Conservation (phyloP, 2,888 invertebrate genomes). For the Apodemia duryi region DNA sequence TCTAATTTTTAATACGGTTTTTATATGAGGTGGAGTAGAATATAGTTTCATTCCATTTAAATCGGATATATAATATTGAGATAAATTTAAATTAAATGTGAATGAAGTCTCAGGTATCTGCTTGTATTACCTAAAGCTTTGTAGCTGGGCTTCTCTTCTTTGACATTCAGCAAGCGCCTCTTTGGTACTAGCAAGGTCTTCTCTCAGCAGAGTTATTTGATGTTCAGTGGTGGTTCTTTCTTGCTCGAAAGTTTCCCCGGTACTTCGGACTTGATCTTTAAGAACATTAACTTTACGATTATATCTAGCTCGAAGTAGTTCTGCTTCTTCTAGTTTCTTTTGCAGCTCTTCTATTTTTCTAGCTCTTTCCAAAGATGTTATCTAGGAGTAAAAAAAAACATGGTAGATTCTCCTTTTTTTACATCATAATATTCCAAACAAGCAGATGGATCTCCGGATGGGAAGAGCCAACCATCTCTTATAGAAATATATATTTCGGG, state of each 20-base stretch:
- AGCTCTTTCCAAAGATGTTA: slow-evolving; percentile 89
- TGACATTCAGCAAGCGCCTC: slow-evolving; percentile 86
- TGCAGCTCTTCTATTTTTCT: slow-evolving; percentile 91
- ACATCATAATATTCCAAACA: no score
- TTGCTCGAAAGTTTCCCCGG: slow-evolving; percentile 83
- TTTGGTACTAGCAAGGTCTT: slow-evolving; percentile 87
- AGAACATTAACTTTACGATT: slow-evolving; percentile 84
- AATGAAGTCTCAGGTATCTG: not conserved
- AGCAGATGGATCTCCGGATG: no score
- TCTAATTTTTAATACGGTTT: no score
- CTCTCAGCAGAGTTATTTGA: slow-evolving; percentile 84
- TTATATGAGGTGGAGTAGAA: no score
- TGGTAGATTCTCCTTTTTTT: no score
- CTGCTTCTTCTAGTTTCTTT: slow-evolving; percentile 88
- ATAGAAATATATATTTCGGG: no score
- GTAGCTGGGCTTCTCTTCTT: slow-evolving; percentile 87
- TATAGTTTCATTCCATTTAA: no score
- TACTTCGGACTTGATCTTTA: slow-evolving; percentile 85
- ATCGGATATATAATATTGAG: no score
- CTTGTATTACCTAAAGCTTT: slow-evolving; percentile 81
- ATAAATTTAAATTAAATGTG: no score
- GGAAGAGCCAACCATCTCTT: no score
- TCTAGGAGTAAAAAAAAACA: slow-evolving; percentile 63
- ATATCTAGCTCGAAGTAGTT: slow-evolving; percentile 86
- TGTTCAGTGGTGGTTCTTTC: slow-evolving; percentile 85